Evolutionary conservation across 2,797 vertebrate genomes (phyloP).

Genomic region (Oophaga sylvatica): DNA sequence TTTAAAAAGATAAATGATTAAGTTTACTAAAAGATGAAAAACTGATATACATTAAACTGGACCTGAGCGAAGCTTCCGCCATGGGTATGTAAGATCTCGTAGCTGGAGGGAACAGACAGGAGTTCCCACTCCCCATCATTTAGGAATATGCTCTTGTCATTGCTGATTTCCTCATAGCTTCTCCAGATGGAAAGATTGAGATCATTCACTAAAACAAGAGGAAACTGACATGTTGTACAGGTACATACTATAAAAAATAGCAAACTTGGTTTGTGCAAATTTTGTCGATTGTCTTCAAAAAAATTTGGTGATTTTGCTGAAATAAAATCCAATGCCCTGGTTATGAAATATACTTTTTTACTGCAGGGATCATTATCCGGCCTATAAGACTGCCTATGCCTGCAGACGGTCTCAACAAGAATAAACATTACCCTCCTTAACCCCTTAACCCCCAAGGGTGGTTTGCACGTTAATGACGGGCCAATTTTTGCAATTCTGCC

Average conservation of each 20-base stretch:
- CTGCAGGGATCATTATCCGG: too few relatives aligned
- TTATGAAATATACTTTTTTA: too few relatives aligned
- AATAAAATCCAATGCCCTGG: too few relatives aligned
- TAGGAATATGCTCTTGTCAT: constrained; percentile 79
- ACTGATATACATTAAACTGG: constrained; percentile 80
- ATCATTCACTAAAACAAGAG: constrained; percentile 77
- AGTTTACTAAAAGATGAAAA: background rate
- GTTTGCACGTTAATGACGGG: too few relatives aligned
- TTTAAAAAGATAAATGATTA: background rate
- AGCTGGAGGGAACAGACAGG: constrained; percentile 80
- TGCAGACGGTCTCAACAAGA: too few relatives aligned
- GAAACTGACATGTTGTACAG: background rate
- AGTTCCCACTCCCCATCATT: constrained; percentile 88
- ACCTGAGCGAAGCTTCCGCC: constrained; percentile 81
- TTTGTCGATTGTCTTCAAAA: too few relatives aligned
- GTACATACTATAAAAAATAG: background rate
- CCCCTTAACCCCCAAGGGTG: too few relatives aligned
- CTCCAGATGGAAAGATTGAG: constrained; percentile 83
- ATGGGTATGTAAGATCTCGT: constrained; percentile 73
- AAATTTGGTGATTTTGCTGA: too few relatives aligned
- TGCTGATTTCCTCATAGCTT: constrained; percentile 75
- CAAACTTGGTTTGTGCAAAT: too few relatives aligned
- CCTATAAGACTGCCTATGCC: too few relatives aligned
- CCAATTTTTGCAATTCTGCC: too few relatives aligned
- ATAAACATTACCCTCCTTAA: too few relatives aligned